Percentiles rank a stretch among this genome's conserved stretches.
Conservation (phyloP, 2,797 vertebrate species). For the Gambelia wislizenii region DNA sequence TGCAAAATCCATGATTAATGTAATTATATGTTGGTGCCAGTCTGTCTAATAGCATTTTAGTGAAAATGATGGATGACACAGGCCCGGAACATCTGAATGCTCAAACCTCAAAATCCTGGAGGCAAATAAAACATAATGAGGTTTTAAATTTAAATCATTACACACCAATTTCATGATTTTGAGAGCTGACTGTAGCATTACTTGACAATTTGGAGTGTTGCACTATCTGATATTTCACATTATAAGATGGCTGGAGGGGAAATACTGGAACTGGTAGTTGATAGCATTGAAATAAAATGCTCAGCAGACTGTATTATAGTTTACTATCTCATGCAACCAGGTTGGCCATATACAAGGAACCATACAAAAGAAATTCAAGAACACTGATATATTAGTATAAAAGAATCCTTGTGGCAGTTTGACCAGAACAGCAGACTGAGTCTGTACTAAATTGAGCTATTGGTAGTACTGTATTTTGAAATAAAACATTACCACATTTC, state of each 20-base stretch:
- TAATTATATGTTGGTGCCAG: not conserved
- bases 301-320: not conserved
- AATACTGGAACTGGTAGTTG: not conserved
- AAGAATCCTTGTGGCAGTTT: not conserved
- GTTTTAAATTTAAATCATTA: not conserved
- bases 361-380: not conserved
- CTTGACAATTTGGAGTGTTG: not conserved
- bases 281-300: not conserved
- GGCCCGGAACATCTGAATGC: not conserved
- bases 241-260: not conserved
- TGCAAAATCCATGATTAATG: not conserved
- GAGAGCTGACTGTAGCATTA: not conserved
- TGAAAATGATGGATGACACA: constrained; percentile 10
- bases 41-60: not conserved
- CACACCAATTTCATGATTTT: not conserved
- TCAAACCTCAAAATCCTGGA: not conserved
- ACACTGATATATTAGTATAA: not conserved
- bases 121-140: constrained; percentile 14
- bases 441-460: not conserved
- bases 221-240: not conserved
- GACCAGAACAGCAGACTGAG: not conserved
- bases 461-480: not conserved
- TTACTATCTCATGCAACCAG: not conserved
- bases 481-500: not conserved
- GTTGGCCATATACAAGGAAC: not conserved